Percentiles rank a stretch among this genome's conserved stretches.
phyloP scores from a whole-genome alignment of 1,140 invertebrate species.

The Sinella curviseta region DNA sequence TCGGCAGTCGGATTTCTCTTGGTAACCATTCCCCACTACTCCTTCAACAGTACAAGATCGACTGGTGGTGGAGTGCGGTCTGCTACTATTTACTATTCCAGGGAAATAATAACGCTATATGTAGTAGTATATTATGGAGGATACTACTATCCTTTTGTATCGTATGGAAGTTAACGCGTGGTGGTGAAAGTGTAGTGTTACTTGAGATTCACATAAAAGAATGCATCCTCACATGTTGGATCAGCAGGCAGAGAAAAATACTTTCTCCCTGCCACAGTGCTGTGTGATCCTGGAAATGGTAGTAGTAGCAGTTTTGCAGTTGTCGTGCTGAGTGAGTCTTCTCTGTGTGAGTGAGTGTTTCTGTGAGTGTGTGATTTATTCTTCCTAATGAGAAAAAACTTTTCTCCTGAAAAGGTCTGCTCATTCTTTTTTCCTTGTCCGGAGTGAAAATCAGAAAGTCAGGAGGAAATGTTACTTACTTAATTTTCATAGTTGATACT shows the following conservation, averaged over 20 bases:
- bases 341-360: not conserved
- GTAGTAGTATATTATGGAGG: not conserved
- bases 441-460: not conserved
- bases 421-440: not conserved
- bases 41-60: not conserved
- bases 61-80: not conserved
- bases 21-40: not conserved
- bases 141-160: no score
- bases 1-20: slow-evolving; percentile 7
- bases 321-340: not conserved
- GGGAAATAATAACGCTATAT: not conserved
- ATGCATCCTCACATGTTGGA: not conserved
- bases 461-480: not conserved
- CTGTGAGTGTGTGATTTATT: not conserved
- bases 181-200: not conserved
- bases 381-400: not conserved
- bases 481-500: no score
- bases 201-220: not conserved
- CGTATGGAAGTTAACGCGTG: not conserved
- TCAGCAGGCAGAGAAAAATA: not conserved
- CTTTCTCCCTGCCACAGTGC: not conserved
- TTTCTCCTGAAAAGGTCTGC: not conserved
- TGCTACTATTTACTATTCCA: not conserved
- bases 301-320: not conserved
- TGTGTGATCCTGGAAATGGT: not conserved